phyloP scores from a whole-genome alignment of 2,888 invertebrate genomes.

The Ormia ochracea region DNA sequence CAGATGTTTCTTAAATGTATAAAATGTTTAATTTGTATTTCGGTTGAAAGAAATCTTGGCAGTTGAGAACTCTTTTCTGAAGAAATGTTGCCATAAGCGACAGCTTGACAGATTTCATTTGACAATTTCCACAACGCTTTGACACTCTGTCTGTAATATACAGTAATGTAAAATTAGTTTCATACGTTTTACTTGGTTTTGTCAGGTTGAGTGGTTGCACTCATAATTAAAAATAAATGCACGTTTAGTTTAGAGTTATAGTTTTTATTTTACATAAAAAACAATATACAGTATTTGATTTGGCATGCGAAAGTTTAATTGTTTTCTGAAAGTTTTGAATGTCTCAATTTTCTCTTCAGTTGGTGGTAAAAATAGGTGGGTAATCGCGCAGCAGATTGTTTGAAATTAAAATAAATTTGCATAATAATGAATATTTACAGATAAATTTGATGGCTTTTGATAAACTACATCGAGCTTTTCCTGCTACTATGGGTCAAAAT shows the following conservation, averaged over 20 bases:
- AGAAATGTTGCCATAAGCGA: slow-evolving; percentile 9
- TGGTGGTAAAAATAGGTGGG: not conserved
- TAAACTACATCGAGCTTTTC: no score
- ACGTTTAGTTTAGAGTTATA: not conserved
- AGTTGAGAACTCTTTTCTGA: not conserved
- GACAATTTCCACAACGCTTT: slow-evolving; percentile 19
- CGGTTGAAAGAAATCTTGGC: not conserved
- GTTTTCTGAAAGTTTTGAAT: not conserved
- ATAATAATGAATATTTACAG: no score
- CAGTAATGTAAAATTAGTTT: slow-evolving; percentile 31
- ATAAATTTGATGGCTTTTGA: no score
- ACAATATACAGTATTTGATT: not conserved
- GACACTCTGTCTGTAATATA: not conserved
- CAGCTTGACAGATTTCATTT: slow-evolving; percentile 19
- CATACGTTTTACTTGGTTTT: not conserved
- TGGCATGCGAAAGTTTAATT: not conserved
- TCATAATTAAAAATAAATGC: no score
- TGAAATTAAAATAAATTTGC: not conserved
- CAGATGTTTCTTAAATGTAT: not conserved
- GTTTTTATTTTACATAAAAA: no score
- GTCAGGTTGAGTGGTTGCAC: not conserved
- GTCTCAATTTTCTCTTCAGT: not conserved
- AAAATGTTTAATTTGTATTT: slow-evolving; percentile 17
- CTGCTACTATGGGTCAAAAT: no score
- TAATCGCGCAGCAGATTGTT: not conserved